Evolutionary conservation across 2,797 vertebrate species (phyloP), one percentile per base, ranked within the genome.

Genomic region (Thamnophis elegans): DNA sequence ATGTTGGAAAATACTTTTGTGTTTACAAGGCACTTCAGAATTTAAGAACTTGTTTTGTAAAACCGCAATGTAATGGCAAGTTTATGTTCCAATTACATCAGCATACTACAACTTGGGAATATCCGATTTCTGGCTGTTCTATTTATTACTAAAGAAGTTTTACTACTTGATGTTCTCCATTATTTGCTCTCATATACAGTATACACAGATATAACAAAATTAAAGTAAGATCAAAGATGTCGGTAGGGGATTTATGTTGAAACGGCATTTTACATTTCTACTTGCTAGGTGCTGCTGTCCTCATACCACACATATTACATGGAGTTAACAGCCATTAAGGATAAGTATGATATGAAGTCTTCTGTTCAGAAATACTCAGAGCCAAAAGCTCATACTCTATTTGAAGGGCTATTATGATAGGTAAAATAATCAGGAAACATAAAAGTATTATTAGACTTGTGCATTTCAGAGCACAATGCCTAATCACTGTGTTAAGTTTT

Each of bases 21-120:
- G 20, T 88, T 95, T 92, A 90, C 68, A 55, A 47, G 65, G 82
- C 51, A 54, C 42, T 87, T 94, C 88, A 91, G 54, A 94, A 89
- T 53, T 85, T 85, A 90, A 78, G 26, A 94, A 88, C n/a, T 88
- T 94, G 59, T 3, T 25, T 90, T 89, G 58, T 62, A 91, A 90
- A 36, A 88, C 59, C 0, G 0, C n/a, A 87, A 8, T 82, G 25
- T 89, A 91, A 88, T 90, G 89, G 28, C 62, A 93, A 53, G 11
- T 90, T 42, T 93, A 90, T 54, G 54, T 28, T 87, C 16, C 82
- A 91, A 93, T 11, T 1, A 10, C 2, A n/a, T 9, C 3, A 1
- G 2, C 32, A 56, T 0, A 94, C 85, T 94, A 92, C 22, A 94
- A 22, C 4, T 90, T 90, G 14, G 11, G 8, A 82, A 90, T 73